Conservation (phyloP, 2,797 vertebrate species). For the Pyrrhura leucotis region DNA sequence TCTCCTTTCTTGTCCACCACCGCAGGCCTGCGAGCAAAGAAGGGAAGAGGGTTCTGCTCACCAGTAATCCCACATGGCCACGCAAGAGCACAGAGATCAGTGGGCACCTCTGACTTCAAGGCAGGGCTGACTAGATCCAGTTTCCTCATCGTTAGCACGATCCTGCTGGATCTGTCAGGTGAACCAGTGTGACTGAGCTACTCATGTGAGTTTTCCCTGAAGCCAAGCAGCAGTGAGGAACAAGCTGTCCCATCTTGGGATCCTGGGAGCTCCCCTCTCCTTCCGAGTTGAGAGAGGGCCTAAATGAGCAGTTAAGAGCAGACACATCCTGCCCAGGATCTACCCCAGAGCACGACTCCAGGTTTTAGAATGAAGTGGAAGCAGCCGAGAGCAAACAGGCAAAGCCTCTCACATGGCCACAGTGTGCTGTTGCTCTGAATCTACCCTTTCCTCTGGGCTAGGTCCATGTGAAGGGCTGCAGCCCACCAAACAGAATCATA, state of each 20-base stretch:
- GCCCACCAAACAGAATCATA: background rate
- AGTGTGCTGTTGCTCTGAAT: background rate
- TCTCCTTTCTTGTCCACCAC: constrained; percentile 88
- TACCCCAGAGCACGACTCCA: rapidly evolving
- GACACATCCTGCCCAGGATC: background rate
- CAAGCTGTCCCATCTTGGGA: background rate
- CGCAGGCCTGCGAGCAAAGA: constrained; percentile 81
- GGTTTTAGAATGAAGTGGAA: background rate
- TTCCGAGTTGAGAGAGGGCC: background rate
- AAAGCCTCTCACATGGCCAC: background rate
- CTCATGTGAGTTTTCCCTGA: background rate
- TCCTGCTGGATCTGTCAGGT: background rate
- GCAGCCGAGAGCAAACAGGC: background rate
- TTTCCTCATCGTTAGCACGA: background rate
- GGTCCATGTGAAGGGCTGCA: background rate
- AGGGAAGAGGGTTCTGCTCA: background rate
- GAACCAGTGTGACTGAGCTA: rapidly evolving
- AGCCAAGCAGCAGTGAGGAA: background rate
- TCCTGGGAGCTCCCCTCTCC: background rate
- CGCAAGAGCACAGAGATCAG: background rate
- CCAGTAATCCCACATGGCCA: rapidly evolving
- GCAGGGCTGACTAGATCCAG: rapidly evolving
- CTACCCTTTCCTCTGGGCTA: background rate
- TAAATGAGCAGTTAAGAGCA: background rate
- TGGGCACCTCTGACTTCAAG: background rate